Evolutionary conservation across 1,140 invertebrate genomes (phyloP).

Genomic region (Bombus haemorrhoidalis): DNA sequence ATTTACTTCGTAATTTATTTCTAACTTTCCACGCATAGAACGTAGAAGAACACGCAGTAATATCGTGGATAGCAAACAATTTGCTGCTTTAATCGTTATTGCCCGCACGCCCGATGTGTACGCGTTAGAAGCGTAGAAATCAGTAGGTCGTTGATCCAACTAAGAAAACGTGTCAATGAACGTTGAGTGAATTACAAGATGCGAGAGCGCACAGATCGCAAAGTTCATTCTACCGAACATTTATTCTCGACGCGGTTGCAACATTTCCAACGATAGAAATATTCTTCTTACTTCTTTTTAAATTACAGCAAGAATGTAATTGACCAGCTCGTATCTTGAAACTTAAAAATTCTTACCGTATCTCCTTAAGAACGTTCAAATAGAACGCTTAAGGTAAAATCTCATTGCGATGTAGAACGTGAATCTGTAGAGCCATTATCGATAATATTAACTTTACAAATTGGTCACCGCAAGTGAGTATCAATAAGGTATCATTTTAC

Average conservation of each 20-base stretch:
- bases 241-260: background rate
- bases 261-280: background rate
- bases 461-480: background rate
- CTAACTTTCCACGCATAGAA: background rate
- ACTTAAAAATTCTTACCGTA: background rate
- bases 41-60: background rate
- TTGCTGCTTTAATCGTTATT: constrained; percentile 10
- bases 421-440: background rate
- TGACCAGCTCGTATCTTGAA: background rate
- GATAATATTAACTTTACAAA: background rate
- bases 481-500: background rate
- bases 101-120: background rate
- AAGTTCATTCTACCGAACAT: constrained; percentile 8
- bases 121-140: constrained; percentile 33
- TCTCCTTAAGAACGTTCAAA: too few species aligned
- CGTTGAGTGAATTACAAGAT: constrained; percentile 43
- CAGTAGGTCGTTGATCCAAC: constrained; percentile 47
- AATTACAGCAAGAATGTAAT: background rate
- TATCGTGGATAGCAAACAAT: constrained; percentile 10
- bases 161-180: constrained; percentile 50
- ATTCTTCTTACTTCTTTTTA: background rate
- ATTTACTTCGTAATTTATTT: background rate
- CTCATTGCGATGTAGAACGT: background rate
- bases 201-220: background rate
- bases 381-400: background rate